Conservation (phyloP, 1,140 invertebrate species). For the Philopotamus ludificatus region DNA sequence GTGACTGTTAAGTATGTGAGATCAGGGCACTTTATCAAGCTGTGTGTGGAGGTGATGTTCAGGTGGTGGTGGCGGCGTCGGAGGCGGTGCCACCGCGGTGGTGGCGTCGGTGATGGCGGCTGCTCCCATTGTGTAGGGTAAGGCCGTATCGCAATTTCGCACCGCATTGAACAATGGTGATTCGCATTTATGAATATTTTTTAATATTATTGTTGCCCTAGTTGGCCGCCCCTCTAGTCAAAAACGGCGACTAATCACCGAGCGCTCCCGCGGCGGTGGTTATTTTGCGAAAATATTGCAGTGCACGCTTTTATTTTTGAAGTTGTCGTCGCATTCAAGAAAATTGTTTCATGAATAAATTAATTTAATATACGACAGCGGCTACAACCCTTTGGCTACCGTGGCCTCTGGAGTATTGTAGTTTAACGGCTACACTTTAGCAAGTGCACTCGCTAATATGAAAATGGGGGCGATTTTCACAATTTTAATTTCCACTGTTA, state of each 20-base stretch:
- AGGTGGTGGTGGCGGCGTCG: constrained; percentile 5
- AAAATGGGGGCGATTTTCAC: constrained; percentile 25
- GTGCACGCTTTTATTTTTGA: no score
- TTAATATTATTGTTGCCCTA: no score
- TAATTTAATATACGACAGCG: neutral
- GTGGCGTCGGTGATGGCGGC: neutral
- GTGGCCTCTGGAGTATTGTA: no score
- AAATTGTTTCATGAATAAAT: no score
- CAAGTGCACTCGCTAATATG: constrained; percentile 27
- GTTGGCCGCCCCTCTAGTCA: no score
- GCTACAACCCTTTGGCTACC: no score
- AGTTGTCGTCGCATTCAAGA: no score
- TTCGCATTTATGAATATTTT: neutral
- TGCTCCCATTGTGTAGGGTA: constrained; percentile 7
- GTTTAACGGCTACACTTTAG: constrained; percentile 4
- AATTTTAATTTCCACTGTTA: constrained; percentile 28
- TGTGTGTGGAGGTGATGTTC: constrained; percentile 26
- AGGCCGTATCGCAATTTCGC: neutral
- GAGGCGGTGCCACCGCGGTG: constrained; percentile 15
- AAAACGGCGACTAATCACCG: no score
- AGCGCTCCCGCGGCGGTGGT: no score
- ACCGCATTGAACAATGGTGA: neutral
- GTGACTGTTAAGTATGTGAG: constrained; percentile 28
- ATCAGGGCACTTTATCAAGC: constrained; percentile 23
- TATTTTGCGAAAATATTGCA: no score